These are phyloP conservation scores for Xestobium rufovillosum DNA, from an alignment of 2,888 invertebrate genomes.

Conservation along the genomic window DNA sequence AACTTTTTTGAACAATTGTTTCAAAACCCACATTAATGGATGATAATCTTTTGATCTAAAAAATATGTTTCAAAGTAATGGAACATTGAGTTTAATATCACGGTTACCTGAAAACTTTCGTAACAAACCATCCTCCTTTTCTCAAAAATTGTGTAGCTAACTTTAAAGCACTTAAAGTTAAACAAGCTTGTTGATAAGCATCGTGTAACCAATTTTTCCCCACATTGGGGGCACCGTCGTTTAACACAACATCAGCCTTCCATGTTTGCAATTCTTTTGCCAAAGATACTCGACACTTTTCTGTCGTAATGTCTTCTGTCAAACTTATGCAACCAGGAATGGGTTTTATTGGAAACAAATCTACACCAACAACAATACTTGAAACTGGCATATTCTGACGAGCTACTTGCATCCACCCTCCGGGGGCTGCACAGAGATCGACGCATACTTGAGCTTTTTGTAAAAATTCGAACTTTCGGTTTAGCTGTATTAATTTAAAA, in stretches of 20 bases:
- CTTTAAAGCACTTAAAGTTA: slow-evolving; percentile 89
- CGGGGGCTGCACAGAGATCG: slow-evolving; percentile 98
- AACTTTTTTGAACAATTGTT: slow-evolving; percentile 93
- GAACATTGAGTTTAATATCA: too few species aligned
- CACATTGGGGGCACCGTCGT: slow-evolving; percentile 99
- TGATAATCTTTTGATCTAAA: slow-evolving; percentile 98
- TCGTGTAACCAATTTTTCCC: slow-evolving; percentile 95
- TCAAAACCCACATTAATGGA: slow-evolving; percentile 88
- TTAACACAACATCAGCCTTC: slow-evolving; percentile 94
- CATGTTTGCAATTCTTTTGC: slow-evolving; percentile 84
- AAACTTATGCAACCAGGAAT: slow-evolving; percentile 86
- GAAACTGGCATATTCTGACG: slow-evolving; percentile 96
- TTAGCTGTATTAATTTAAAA: slow-evolving; percentile 97
- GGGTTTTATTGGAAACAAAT: slow-evolving; percentile 88
- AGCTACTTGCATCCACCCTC: slow-evolving; percentile 99
- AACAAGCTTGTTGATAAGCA: slow-evolving; percentile 87
- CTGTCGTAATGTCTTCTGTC: slow-evolving; percentile 94
- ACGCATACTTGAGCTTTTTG: slow-evolving; percentile 94
- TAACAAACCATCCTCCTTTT: slow-evolving; percentile 94
- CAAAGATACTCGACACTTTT: slow-evolving; percentile 76
- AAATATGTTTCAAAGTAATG: too few species aligned
- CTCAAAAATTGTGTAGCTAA: slow-evolving; percentile 82
- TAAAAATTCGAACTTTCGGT: slow-evolving; percentile 93
- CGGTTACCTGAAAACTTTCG: slow-evolving; percentile 98
- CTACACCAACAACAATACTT: slow-evolving; percentile 90